These are phyloP conservation scores for Sussaba pulchella DNA, from an alignment of 2,888 invertebrate species.

Conservation along the genomic window DNA sequence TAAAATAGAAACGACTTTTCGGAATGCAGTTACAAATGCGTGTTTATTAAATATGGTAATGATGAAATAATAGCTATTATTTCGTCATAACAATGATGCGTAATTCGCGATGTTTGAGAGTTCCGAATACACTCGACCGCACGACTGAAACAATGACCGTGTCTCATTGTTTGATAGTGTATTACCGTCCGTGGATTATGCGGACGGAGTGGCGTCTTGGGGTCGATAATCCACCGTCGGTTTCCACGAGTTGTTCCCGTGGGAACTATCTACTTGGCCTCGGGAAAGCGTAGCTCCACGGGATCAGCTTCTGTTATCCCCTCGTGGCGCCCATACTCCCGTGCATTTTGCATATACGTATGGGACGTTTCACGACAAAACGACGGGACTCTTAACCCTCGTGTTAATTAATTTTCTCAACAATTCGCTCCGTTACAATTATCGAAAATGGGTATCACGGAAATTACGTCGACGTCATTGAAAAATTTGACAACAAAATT, in stretches of 20 bases:
- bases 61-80: not conserved
- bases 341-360: not conserved
- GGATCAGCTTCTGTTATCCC: not conserved
- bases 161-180: not conserved
- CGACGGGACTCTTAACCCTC: too few relatives aligned
- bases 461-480: too few relatives aligned
- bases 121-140: too few relatives aligned
- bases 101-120: too few relatives aligned
- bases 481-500: too few relatives aligned
- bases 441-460: too few relatives aligned
- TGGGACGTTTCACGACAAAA: too few relatives aligned
- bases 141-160: too few relatives aligned
- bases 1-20: not conserved
- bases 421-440: too few relatives aligned
- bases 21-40: not conserved
- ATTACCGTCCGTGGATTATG: conserved; percentile 1
- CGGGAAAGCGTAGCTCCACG: conserved; percentile 9
- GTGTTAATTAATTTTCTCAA: too few relatives aligned
- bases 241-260: conserved; percentile 34
- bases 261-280: conserved; percentile 28
- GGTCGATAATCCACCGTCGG: conserved; percentile 27
- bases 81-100: not conserved
- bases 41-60: not conserved
- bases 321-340: not conserved
- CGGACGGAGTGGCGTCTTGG: conserved; percentile 14